Percentiles rank a stretch among this genome's conserved stretches.
phyloP scores from a whole-genome alignment of 2,113 vertebrate species.

The Pteruthius melanotis region DNA sequence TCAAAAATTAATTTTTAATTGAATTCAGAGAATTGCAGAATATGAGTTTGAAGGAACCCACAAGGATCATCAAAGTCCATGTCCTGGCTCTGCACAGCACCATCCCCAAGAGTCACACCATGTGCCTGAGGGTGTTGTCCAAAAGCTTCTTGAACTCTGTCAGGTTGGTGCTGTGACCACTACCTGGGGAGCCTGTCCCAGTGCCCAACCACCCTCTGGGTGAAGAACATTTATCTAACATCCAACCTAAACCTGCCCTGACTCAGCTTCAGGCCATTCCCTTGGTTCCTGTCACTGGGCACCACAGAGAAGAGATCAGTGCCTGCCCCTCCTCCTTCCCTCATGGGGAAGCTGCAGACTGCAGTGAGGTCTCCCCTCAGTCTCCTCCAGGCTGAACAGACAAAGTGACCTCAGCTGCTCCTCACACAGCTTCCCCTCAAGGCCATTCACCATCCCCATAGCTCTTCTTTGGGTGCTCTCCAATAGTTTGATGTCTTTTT shows the following conservation, averaged over 20 bases:
- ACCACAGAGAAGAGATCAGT: not conserved
- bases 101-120: too few relatives aligned
- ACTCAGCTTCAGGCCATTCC: not conserved
- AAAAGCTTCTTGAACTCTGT: not conserved
- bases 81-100: not conserved
- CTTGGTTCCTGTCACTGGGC: not conserved
- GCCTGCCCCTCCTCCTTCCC: not conserved
- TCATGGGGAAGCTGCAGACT: not conserved
- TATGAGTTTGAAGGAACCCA: not conserved
- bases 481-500: not conserved
- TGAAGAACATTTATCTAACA: not conserved
- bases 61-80: not conserved
- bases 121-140: accelerated
- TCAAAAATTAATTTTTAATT: not conserved
- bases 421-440: accelerated
- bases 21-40: not conserved
- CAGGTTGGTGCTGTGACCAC: too few relatives aligned
- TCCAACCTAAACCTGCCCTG: not conserved
- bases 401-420: not conserved
- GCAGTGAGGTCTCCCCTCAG: not conserved
- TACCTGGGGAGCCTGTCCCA: not conserved
- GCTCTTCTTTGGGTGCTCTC: not conserved
- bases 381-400: not conserved
- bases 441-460: not conserved
- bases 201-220: not conserved